phyloP scores from a whole-genome alignment of 2,797 vertebrate genomes.

The Notamacropus eugenii region DNA sequence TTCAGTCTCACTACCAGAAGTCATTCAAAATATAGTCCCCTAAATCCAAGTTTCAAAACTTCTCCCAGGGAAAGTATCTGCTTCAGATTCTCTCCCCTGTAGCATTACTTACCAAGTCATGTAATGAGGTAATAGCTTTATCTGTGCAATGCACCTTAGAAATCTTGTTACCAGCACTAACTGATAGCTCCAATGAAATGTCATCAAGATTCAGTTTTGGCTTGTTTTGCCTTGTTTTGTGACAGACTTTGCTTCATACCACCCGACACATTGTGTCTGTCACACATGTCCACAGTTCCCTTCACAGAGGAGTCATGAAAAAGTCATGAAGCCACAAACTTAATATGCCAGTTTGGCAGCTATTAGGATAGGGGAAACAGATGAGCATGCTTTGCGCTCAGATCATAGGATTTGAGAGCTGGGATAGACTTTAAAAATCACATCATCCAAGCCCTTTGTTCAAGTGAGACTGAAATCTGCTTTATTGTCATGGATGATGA shows the following conservation, averaged over 20 bases:
- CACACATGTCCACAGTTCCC: neutral
- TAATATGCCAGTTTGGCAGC: neutral
- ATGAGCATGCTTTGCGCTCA: neutral
- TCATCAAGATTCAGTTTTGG: neutral
- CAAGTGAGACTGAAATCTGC: neutral
- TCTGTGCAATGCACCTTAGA: neutral
- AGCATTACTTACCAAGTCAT: too few species aligned
- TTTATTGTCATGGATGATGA: slow-evolving; percentile 44
- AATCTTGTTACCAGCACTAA: neutral
- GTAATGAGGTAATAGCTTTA: neutral
- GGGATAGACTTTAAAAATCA: neutral
- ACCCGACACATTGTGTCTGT: neutral
- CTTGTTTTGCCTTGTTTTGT: neutral
- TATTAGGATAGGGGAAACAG: neutral
- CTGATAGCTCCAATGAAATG: neutral
- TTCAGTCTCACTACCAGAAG: neutral
- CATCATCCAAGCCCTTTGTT: neutral
- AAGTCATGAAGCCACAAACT: neutral
- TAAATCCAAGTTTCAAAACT: neutral
- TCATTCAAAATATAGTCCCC: neutral
- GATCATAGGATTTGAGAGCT: neutral
- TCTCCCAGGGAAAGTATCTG: neutral
- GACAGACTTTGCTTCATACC: neutral
- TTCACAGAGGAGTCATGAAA: neutral
- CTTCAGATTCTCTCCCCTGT: neutral